Percentiles rank a stretch among this genome's conserved stretches.
Conservation (phyloP, 2,797 vertebrate species). For the Argya squamiceps region DNA sequence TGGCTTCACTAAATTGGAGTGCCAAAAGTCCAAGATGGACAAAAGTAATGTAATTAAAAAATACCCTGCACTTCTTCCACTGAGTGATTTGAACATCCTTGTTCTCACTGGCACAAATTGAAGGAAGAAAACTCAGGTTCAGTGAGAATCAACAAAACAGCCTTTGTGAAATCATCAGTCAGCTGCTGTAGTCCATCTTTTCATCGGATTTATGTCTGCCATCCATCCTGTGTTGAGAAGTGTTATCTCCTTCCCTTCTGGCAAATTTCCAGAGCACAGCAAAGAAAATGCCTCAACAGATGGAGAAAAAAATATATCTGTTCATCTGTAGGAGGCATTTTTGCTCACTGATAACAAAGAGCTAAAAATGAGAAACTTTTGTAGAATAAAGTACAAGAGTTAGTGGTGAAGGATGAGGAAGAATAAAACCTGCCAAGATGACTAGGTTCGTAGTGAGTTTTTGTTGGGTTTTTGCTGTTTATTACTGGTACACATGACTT, state of each 20-base stretch:
- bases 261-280: conserved; percentile 5
- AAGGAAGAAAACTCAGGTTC: background rate
- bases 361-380: background rate
- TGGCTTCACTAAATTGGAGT: background rate
- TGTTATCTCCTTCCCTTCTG: conserved; percentile 32
- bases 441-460: background rate
- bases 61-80: background rate
- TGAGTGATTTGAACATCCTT: background rate
- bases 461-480: background rate
- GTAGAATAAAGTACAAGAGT: background rate
- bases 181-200: background rate
- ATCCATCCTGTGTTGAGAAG: background rate
- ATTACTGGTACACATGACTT: background rate
- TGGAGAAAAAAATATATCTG: background rate
- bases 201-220: background rate
- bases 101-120: background rate
- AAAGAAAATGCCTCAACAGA: background rate
- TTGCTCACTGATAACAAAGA: background rate
- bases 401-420: background rate
- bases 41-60: background rate
- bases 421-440: background rate
- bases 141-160: background rate
- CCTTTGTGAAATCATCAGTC: conserved; percentile 11
- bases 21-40: background rate
- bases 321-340: conserved; percentile 24